A percentile compares a stretch with the other conserved stretches of the same genome.
Evolutionary conservation across 2,888 invertebrate species (phyloP).

Genomic region (Dastarcus helophoroides): DNA sequence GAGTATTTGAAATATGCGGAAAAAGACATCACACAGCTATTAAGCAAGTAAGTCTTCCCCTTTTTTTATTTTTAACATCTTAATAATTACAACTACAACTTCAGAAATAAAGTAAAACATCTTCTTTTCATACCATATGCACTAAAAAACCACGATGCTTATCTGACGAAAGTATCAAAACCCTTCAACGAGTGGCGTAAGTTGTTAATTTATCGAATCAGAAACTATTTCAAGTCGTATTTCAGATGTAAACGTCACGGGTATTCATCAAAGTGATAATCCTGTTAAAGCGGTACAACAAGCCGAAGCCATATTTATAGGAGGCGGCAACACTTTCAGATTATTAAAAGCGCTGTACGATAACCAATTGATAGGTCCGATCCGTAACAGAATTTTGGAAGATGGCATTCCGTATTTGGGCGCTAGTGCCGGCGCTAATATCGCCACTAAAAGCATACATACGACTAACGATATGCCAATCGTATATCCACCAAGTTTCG

Average conservation of each 20-base stretch:
- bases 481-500: conserved; percentile 60
- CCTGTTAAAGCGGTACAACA: conserved; percentile 44
- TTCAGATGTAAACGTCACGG: conserved; percentile 46
- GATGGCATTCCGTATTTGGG: conserved; percentile 63
- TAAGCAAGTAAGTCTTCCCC: conserved; percentile 43
- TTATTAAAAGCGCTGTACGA: conserved; percentile 61
- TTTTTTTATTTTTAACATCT: conserved; percentile 3
- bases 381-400: conserved; percentile 49
- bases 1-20: conserved; percentile 55
- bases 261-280: conserved; percentile 51
- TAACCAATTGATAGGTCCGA: conserved; percentile 49
- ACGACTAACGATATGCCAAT: conserved; percentile 88
- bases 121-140: conserved; percentile 70
- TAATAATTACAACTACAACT: conserved; percentile 22
- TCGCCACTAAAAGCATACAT: conserved; percentile 65
- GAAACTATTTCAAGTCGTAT: conserved; percentile 8
- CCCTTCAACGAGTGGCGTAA: conserved; percentile 53
- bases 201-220: conserved; percentile 3
- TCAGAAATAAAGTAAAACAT: conserved; percentile 50
- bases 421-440: conserved; percentile 74
- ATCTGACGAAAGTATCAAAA: conserved; percentile 47
- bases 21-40: conserved; percentile 48
- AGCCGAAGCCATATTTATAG: conserved; percentile 63
- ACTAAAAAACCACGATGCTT: conserved; percentile 50
- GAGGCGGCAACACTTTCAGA: conserved; percentile 73